Conservation (phyloP, 64 coral and sea anemone genomes). For the Porites lutea region DNA sequence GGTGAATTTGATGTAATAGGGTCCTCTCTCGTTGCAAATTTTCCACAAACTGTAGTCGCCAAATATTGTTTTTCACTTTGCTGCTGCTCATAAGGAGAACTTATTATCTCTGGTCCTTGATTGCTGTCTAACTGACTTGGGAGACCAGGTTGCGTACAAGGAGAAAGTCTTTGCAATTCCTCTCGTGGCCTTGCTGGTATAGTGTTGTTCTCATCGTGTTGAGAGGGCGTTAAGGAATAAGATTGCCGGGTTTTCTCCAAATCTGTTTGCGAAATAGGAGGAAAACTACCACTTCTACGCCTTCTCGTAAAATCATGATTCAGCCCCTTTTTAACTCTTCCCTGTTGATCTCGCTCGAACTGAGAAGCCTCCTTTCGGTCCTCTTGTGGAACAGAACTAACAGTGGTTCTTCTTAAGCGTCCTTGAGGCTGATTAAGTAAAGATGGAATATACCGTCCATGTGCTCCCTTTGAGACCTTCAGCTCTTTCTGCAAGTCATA, state of each 20-base stretch:
- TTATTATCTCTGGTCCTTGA: not conserved
- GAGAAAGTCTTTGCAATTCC: too few relatives aligned
- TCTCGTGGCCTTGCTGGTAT: not conserved
- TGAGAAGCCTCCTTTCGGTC: constrained; percentile 38
- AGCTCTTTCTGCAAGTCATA: constrained; percentile 73
- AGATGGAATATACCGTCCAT: constrained; percentile 61
- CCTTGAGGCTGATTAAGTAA: constrained; percentile 51
- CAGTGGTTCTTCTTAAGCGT: constrained; percentile 43
- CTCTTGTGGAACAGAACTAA: constrained; percentile 45
- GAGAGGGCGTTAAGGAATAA: too few relatives aligned
- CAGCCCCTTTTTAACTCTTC: not conserved
- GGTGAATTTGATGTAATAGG: not conserved
- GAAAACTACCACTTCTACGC: not conserved
- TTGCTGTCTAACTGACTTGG: not conserved
- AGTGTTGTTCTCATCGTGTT: too few relatives aligned
- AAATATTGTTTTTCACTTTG: not conserved
- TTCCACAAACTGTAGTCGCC: not conserved
- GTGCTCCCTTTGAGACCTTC: constrained; percentile 48
- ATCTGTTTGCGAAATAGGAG: not conserved
- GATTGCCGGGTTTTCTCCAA: too few relatives aligned
- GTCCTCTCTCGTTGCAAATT: not conserved
- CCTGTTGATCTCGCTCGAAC: not conserved
- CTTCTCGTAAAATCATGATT: not conserved
- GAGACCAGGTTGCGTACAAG: not conserved
- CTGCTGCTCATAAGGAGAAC: not conserved